These are phyloP conservation scores for Leucoraja ocellata DNA, from an alignment of 2,797 vertebrate species.

Conservation along the genomic window DNA sequence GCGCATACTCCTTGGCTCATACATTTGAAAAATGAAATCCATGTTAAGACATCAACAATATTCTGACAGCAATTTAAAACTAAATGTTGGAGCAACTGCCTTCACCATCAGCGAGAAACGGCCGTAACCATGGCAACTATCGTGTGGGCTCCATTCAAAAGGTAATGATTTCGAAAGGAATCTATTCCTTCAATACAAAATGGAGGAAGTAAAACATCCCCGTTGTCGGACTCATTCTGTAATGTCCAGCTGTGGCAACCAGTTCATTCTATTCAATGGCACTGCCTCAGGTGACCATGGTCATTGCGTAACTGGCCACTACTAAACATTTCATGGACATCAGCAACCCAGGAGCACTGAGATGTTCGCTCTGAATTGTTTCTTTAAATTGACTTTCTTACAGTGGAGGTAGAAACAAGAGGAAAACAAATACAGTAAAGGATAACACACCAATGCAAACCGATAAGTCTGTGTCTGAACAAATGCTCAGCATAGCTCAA, in stretches of 20 bases:
- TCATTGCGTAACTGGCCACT: neutral
- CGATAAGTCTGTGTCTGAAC: too few species aligned
- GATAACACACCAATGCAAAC: too few species aligned
- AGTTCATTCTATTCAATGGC: neutral
- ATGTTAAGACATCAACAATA: neutral
- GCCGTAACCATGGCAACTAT: neutral
- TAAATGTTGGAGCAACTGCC: neutral
- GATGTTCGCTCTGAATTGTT: neutral
- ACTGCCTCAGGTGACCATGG: neutral
- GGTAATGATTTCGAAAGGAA: neutral
- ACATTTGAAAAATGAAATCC: neutral
- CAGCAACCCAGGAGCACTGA: neutral
- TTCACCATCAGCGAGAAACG: too few species aligned
- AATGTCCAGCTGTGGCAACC: neutral
- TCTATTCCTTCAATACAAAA: neutral
- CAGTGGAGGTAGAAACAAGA: neutral
- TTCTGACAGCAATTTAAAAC: neutral
- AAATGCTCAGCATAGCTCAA: too few species aligned
- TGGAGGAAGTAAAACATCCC: slow-evolving; percentile 7
- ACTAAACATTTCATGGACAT: neutral
- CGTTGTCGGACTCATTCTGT: neutral
- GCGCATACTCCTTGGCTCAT: neutral
- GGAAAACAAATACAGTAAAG: neutral
- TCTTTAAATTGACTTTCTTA: neutral
- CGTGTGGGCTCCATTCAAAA: neutral